Evolutionary conservation across 2,888 invertebrate species (phyloP).

Genomic region (Trisateles emortualis): DNA sequence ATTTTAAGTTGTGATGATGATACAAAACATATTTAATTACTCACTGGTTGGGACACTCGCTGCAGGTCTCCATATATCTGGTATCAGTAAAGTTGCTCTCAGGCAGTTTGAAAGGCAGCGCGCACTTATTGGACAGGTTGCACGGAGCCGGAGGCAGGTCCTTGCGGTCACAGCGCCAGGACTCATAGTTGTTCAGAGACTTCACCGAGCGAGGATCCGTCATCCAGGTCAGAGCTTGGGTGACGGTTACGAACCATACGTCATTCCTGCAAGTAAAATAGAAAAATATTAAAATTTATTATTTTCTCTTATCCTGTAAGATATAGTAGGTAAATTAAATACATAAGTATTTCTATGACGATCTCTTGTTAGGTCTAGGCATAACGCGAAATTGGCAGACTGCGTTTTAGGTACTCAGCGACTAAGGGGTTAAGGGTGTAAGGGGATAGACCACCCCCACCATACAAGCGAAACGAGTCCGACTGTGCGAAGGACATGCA

Average conservation of each 20-base stretch:
- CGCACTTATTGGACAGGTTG: slow-evolving; percentile 93
- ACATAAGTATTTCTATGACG: too few species aligned
- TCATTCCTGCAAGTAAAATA: slow-evolving; percentile 88
- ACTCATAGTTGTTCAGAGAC: slow-evolving; percentile 90
- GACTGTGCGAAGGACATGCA: too few species aligned
- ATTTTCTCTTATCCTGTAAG: too few species aligned
- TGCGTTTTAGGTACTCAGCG: too few species aligned
- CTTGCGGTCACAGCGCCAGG: slow-evolving; percentile 93
- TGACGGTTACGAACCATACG: slow-evolving; percentile 95
- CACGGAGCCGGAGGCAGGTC: slow-evolving; percentile 92
- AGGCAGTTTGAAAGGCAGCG: slow-evolving; percentile 92
- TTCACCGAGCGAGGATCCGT: slow-evolving; percentile 93
- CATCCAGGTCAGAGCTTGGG: slow-evolving; percentile 96
- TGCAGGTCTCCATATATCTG: slow-evolving; percentile 95
- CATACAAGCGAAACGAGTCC: too few species aligned
- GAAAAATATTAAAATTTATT: not conserved
- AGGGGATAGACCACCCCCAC: too few species aligned
- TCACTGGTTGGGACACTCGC: slow-evolving; percentile 93
- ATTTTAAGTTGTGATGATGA: too few species aligned
- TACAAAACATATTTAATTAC: slow-evolving; percentile 37
- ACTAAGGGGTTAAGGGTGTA: too few species aligned
- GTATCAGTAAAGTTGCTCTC: slow-evolving; percentile 93
- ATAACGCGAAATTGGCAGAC: too few species aligned
- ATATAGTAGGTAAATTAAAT: too few species aligned
- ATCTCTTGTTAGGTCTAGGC: too few species aligned